These are phyloP conservation scores for Microplitis mediator DNA, from an alignment of 1,140 invertebrate species.

Conservation along the genomic window DNA sequence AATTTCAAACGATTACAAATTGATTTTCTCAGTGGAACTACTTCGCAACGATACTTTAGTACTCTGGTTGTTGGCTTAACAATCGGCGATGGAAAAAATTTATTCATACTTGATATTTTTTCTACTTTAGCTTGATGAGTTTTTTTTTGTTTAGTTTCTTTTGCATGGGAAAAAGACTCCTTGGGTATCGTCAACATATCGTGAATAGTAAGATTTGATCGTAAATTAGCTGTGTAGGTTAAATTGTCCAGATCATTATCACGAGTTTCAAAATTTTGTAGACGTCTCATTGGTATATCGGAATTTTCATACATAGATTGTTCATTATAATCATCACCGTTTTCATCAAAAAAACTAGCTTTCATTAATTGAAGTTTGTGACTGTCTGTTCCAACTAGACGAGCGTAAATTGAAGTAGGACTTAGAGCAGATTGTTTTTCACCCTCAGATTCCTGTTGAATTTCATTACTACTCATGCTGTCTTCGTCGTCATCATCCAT, in stretches of 20 bases:
- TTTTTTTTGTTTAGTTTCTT: slow-evolving; percentile 23
- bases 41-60: slow-evolving; percentile 56
- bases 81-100: slow-evolving; percentile 38
- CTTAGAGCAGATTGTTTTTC: slow-evolving; percentile 52
- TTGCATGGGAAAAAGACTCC: slow-evolving; percentile 13
- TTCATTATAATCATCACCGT: slow-evolving; percentile 44
- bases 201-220: slow-evolving; percentile 29
- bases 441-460: neutral
- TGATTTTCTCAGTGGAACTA: slow-evolving; percentile 58
- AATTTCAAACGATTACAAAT: slow-evolving; percentile 59
- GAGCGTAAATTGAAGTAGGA: slow-evolving; percentile 66
- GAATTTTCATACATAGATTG: neutral
- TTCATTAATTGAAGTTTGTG: slow-evolving; percentile 85
- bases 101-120: slow-evolving; percentile 30
- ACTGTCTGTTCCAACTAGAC: slow-evolving; percentile 66
- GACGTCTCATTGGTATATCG: neutral
- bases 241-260: neutral
- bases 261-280: slow-evolving; percentile 21
- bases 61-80: slow-evolving; percentile 49
- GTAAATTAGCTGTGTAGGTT: slow-evolving; percentile 16
- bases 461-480: neutral
- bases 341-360: slow-evolving; percentile 73
- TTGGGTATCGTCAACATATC: slow-evolving; percentile 4
- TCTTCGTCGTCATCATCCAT: neutral
- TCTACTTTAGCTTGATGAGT: slow-evolving; percentile 4